Evolutionary conservation across 2,113 vertebrate genomes (phyloP).

Genomic region (Rhombomys opimus): DNA sequence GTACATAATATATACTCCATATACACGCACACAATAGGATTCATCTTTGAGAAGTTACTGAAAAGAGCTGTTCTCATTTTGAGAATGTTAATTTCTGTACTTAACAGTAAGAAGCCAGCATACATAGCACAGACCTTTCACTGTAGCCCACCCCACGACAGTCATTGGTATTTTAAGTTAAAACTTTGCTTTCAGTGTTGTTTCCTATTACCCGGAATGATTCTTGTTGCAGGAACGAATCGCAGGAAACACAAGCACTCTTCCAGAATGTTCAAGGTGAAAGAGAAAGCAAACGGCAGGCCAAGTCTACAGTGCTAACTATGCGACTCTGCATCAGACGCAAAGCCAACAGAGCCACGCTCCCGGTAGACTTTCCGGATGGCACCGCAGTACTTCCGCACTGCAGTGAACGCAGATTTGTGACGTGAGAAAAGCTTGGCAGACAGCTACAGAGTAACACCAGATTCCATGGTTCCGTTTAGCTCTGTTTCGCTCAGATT

Average conservation of each 20-base stretch:
- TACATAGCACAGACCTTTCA: background rate
- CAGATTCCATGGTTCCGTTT: background rate
- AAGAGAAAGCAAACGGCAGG: background rate
- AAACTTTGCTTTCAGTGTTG: background rate
- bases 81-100: background rate
- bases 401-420: background rate
- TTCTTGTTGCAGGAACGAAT: background rate
- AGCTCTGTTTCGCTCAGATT: constrained; percentile 36
- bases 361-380: background rate
- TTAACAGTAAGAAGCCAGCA: background rate
- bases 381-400: background rate
- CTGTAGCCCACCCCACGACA: background rate
- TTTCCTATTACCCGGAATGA: background rate
- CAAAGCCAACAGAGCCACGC: background rate
- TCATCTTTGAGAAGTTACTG: background rate
- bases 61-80: background rate
- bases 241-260: background rate
- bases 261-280: background rate
- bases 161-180: background rate
- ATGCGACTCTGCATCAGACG: background rate
- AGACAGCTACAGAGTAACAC: background rate
- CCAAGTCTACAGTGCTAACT: background rate
- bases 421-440: background rate
- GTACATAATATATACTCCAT: background rate
- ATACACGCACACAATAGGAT: background rate